Conservation (phyloP, 2,797 vertebrate genomes). For the Sebastes steindachneri region DNA sequence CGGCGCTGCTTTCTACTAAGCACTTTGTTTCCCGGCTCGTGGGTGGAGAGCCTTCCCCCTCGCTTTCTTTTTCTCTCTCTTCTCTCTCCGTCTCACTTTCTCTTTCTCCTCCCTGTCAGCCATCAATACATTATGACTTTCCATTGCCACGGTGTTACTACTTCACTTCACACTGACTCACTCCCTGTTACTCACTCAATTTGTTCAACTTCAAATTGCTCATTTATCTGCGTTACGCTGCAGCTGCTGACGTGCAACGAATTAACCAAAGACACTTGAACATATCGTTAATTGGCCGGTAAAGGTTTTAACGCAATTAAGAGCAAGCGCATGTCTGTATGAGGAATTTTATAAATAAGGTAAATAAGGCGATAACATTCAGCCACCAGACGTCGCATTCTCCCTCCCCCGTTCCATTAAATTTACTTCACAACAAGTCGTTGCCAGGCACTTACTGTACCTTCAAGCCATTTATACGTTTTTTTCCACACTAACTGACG, state of each 20-base stretch:
- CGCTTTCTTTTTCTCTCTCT: slow-evolving; percentile 23
- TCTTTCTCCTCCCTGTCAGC: slow-evolving; percentile 24
- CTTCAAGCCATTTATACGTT: too few relatives aligned
- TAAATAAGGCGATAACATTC: too few relatives aligned
- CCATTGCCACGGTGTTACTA: slow-evolving; percentile 41
- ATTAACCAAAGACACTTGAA: slow-evolving; percentile 2
- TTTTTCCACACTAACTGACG: too few relatives aligned
- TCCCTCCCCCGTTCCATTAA: too few relatives aligned
- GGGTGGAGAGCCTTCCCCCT: slow-evolving; percentile 54
- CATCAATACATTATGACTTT: slow-evolving; percentile 58
- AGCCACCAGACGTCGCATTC: too few relatives aligned
- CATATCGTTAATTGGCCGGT: slow-evolving; percentile 1
- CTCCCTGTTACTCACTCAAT: slow-evolving; percentile 32
- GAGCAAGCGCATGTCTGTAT: neutral
- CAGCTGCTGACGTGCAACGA: neutral
- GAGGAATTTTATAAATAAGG: neutral
- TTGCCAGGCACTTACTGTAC: too few relatives aligned
- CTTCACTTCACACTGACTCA: slow-evolving; percentile 40
- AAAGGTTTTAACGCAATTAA: neutral
- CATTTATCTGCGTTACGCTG: slow-evolving; percentile 33
- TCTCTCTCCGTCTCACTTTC: slow-evolving; percentile 33
- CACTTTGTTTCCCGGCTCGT: slow-evolving; percentile 73
- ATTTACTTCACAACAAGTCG: too few relatives aligned
- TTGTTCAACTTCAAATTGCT: slow-evolving; percentile 36
- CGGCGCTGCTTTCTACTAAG: slow-evolving; percentile 61